Percentiles rank a stretch among this genome's conserved stretches.
Evolutionary conservation across 2,113 vertebrate genomes (phyloP).

Genomic region (Spheniscus mendiculus): DNA sequence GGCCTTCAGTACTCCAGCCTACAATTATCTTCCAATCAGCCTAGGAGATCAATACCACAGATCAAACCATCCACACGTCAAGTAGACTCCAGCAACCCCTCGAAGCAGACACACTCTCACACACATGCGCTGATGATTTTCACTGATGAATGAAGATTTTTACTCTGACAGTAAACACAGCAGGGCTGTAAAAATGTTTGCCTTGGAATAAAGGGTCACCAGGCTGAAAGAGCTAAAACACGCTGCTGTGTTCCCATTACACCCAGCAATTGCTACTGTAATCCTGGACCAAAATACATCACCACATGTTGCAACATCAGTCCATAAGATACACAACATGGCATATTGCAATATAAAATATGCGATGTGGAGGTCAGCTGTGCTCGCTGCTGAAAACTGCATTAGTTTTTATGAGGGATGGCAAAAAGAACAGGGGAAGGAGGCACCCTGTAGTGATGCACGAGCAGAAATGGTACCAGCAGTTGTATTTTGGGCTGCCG

Average conservation of each 20-base stretch:
- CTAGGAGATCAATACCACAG: constrained; percentile 34
- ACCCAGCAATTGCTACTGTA: not conserved
- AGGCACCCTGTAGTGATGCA: not conserved
- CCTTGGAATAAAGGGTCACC: constrained; percentile 16
- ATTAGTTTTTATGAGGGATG: not conserved
- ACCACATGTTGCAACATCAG: not conserved
- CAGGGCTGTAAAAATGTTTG: not conserved
- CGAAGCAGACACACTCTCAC: not conserved
- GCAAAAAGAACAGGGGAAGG: not conserved
- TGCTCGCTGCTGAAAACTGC: not conserved
- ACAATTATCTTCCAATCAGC: constrained; percentile 56
- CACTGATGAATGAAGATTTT: constrained; percentile 14
- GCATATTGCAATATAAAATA: not conserved
- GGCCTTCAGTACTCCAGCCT: constrained; percentile 47
- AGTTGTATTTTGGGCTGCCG: not conserved
- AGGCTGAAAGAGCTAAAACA: not conserved
- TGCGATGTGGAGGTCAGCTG: not conserved
- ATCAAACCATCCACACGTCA: constrained; percentile 26
- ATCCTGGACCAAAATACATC: not conserved
- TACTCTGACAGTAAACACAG: not conserved
- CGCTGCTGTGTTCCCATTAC: not conserved
- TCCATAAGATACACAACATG: not conserved
- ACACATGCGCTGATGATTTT: not conserved
- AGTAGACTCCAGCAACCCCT: constrained; percentile 17
- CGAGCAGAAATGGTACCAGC: not conserved